These are phyloP conservation scores for Phylloscopus trochilus DNA, from an alignment of 2,113 vertebrate genomes.

Conservation along the genomic window DNA sequence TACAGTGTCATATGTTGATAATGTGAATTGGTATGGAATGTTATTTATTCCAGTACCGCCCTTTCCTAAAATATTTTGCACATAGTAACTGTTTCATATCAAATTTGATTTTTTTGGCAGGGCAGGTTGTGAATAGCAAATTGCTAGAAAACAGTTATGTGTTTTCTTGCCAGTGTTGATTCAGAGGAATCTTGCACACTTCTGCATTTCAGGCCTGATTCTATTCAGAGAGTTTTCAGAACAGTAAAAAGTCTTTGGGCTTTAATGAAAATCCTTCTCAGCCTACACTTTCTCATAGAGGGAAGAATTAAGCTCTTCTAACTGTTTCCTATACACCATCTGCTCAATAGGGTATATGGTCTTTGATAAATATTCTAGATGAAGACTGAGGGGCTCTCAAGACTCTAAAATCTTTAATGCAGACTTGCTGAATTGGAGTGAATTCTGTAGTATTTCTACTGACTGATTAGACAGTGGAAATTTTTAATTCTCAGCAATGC, in stretches of 20 bases:
- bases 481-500: not conserved
- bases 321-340: not conserved
- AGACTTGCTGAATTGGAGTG: not conserved
- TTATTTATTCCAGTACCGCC: not conserved
- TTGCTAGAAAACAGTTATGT: not conserved
- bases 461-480: not conserved
- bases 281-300: not conserved
- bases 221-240: not conserved
- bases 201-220: not conserved
- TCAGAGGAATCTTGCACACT: not conserved
- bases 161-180: not conserved
- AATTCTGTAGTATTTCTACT: not conserved
- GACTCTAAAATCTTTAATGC: not conserved
- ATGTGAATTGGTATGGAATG: not conserved
- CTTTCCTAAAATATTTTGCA: not conserved
- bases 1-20: not conserved
- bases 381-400: not conserved
- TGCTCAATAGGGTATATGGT: not conserved
- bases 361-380: not conserved
- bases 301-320: not conserved
- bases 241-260: not conserved
- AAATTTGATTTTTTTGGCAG: not conserved
- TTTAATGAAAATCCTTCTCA: not conserved
- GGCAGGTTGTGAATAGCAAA: not conserved
- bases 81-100: not conserved